phyloP scores from a whole-genome alignment of 2,797 vertebrate genomes.

The Fringilla coelebs region DNA sequence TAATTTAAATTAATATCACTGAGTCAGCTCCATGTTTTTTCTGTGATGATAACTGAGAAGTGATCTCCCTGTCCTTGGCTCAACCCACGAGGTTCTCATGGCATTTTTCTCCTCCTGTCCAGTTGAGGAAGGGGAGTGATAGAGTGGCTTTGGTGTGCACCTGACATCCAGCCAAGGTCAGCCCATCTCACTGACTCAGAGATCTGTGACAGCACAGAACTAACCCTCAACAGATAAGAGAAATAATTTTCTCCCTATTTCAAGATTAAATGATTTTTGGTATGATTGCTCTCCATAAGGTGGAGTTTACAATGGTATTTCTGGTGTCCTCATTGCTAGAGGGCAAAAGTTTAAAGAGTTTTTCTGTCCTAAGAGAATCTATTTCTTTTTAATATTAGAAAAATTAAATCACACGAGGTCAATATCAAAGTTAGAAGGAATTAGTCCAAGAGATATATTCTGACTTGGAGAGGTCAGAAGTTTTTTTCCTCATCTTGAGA shows the following conservation, averaged over 20 bases:
- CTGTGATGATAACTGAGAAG: background rate
- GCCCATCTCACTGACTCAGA: background rate
- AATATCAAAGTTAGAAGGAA: background rate
- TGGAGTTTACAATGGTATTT: background rate
- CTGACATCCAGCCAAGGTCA: background rate
- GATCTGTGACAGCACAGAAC: background rate
- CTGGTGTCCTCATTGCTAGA: background rate
- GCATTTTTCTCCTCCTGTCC: background rate
- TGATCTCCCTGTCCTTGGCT: background rate
- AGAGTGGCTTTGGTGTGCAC: background rate
- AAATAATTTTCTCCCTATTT: background rate
- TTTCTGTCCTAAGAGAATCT: background rate
- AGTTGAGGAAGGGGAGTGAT: background rate
- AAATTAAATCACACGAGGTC: fast-evolving
- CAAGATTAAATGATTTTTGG: background rate
- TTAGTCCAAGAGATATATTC: background rate
- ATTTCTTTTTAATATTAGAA: background rate
- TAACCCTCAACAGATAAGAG: background rate
- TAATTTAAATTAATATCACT: background rate
- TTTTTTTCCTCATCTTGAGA: background rate
- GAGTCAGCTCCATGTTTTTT: background rate
- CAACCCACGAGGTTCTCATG: fast-evolving
- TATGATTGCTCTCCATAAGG: background rate
- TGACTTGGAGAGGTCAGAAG: background rate
- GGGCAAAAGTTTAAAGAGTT: background rate